These are phyloP conservation scores for Zhuqinia jingwanae DNA, from an alignment of 2,888 invertebrate genomes.

Conservation along the genomic window DNA sequence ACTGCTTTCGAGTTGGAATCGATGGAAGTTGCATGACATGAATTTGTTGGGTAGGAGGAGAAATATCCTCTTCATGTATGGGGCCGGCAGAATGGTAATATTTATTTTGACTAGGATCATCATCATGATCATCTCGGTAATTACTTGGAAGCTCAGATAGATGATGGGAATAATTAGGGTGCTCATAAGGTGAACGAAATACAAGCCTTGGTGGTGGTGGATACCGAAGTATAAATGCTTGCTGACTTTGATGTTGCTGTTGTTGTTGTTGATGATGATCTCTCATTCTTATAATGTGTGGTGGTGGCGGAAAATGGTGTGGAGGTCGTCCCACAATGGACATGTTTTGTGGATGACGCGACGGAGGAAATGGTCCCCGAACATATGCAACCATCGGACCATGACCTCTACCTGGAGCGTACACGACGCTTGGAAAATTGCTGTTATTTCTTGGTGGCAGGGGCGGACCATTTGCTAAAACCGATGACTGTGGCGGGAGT, in stretches of 20 bases:
- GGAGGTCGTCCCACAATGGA: constrained; percentile 2
- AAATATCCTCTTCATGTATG: neutral
- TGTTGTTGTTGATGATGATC: too few relatives aligned
- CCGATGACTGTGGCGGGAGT: constrained; percentile 10
- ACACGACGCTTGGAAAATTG: constrained; percentile 61
- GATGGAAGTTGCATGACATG: constrained; percentile 46
- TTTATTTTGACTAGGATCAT: constrained; percentile 44
- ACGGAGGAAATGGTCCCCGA: constrained; percentile 66
- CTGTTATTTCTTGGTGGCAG: constrained; percentile 57
- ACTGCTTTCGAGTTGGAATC: constrained; percentile 58
- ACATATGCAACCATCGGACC: constrained; percentile 63
- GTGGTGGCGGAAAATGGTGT: constrained; percentile 43
- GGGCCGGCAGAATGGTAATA: neutral
- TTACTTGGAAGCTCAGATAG: constrained; percentile 29
- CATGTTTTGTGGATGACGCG: constrained; percentile 49
- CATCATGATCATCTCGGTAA: constrained; percentile 22
- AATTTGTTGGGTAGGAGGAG: too few relatives aligned
- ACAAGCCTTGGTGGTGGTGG: constrained; percentile 61
- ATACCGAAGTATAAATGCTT: constrained; percentile 58
- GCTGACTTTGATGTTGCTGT: too few relatives aligned
- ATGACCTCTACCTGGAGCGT: constrained; percentile 61
- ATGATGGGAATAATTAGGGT: constrained; percentile 42
- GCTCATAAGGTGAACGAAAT: constrained; percentile 62
- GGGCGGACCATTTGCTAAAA: constrained; percentile 48
- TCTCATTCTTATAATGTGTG: constrained; percentile 23